phyloP scores from a whole-genome alignment of 2,797 vertebrate species.

The Streptopelia turtur region DNA sequence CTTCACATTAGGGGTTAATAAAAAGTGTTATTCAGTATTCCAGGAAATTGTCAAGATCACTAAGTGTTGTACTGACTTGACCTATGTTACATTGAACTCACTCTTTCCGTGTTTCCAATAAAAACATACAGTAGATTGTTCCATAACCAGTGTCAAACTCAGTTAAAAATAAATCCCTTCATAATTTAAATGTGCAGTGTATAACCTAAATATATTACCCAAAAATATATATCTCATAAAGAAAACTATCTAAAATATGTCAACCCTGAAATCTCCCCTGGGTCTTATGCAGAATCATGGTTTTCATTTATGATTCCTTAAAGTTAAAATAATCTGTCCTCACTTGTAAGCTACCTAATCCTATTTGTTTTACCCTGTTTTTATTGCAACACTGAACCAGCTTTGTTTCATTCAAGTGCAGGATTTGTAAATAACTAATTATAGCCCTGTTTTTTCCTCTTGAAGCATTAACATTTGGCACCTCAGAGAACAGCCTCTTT shows the following conservation, averaged over 20 bases:
- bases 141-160: slow-evolving; percentile 69
- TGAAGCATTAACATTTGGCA: neutral
- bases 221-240: neutral
- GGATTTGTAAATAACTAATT: slow-evolving; percentile 43
- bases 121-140: slow-evolving; percentile 67
- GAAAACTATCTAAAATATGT: neutral
- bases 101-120: slow-evolving; percentile 72
- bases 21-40: slow-evolving; percentile 63
- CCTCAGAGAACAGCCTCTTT: neutral
- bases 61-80: slow-evolving; percentile 59
- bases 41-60: slow-evolving; percentile 74
- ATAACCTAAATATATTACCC: slow-evolving; percentile 3
- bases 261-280: neutral
- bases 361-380: slow-evolving; percentile 5
- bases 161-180: slow-evolving; percentile 65
- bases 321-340: neutral
- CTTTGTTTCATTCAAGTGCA: neutral
- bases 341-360: neutral
- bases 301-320: neutral
- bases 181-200: neutral
- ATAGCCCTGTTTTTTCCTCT: neutral
- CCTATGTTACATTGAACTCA: slow-evolving; percentile 65
- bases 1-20: slow-evolving; percentile 60
- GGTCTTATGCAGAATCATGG: neutral
- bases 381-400: neutral